Evolutionary conservation across 2,888 invertebrate species (phyloP).

Genomic region (Litoditis marina): DNA sequence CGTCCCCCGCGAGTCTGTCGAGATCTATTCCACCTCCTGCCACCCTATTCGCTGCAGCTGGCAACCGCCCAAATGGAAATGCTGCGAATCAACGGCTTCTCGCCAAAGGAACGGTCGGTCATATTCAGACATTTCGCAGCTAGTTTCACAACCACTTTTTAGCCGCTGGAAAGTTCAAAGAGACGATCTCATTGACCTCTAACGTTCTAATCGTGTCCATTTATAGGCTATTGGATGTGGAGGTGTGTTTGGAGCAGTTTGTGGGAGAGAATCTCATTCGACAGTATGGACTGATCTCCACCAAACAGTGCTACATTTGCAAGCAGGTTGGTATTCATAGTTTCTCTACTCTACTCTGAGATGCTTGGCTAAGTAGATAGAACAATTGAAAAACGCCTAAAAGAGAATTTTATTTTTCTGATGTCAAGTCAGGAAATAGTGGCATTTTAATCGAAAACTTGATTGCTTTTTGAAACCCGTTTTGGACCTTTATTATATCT

Average conservation of each 20-base stretch:
- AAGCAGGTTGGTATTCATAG: constrained; percentile 22
- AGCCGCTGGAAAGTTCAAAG: no score
- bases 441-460: no score
- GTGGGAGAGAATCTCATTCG: constrained; percentile 26
- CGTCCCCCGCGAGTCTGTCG: constrained; percentile 37
- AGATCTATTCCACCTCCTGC: constrained; percentile 44
- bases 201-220: background rate
- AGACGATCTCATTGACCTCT: no score
- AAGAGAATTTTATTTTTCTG: no score
- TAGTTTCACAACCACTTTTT: no score
- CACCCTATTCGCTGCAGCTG: constrained; percentile 44
- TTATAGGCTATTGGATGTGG: constrained; percentile 48
- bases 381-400: no score
- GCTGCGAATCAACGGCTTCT: constrained; percentile 52
- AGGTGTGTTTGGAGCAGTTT: constrained; percentile 45
- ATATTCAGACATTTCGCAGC: no score
- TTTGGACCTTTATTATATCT: background rate
- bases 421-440: no score
- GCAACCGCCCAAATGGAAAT: constrained; percentile 57
- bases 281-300: constrained; percentile 55
- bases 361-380: no score
- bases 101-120: constrained; percentile 41
- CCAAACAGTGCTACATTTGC: constrained; percentile 53
- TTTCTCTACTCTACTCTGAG: background rate
- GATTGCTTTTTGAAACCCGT: no score